Conservation (phyloP, 2,888 invertebrate genomes). For the Andrena trimmerana region DNA sequence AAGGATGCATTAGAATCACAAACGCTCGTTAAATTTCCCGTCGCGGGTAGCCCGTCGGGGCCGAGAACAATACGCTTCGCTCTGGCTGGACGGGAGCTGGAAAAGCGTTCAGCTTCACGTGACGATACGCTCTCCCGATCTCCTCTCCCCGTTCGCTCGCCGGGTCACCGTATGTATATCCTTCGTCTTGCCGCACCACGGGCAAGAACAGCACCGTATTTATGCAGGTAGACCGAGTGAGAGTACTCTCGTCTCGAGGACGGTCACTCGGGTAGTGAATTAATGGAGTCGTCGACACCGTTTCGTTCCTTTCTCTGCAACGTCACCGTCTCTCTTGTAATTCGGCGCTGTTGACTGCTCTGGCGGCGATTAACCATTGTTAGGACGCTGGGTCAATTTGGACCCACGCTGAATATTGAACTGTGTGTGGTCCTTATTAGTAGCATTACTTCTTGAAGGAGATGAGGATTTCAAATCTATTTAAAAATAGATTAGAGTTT, state of each 20-base stretch:
- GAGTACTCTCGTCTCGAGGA: slow-evolving; percentile 65
- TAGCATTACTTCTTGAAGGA: no score
- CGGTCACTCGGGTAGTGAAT: slow-evolving; percentile 65
- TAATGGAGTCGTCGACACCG: slow-evolving; percentile 56
- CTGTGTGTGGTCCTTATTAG: no score
- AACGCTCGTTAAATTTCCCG: slow-evolving; percentile 45
- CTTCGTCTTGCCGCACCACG: slow-evolving; percentile 7
- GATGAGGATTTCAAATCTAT: no score
- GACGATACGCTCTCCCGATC: slow-evolving; percentile 28
- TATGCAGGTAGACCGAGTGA: slow-evolving; percentile 58
- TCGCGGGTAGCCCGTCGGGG: not conserved
- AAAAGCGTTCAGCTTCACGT: slow-evolving; percentile 13
- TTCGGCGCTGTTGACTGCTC: not conserved
- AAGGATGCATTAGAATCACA: slow-evolving; percentile 29
- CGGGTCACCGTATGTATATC: slow-evolving; percentile 9
- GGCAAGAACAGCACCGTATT: slow-evolving; percentile 64
- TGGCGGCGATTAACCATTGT: not conserved
- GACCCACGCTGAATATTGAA: not conserved
- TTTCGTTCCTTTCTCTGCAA: slow-evolving; percentile 27
- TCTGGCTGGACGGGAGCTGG: slow-evolving; percentile 36
- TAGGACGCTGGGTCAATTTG: not conserved
- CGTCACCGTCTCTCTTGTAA: slow-evolving; percentile 16
- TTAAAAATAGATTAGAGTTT: no score
- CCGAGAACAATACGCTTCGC: slow-evolving; percentile 51
- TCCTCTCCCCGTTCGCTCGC: slow-evolving; percentile 11